phyloP scores from a whole-genome alignment of 2,113 vertebrate species.

The Phylloscopus trochilus region DNA sequence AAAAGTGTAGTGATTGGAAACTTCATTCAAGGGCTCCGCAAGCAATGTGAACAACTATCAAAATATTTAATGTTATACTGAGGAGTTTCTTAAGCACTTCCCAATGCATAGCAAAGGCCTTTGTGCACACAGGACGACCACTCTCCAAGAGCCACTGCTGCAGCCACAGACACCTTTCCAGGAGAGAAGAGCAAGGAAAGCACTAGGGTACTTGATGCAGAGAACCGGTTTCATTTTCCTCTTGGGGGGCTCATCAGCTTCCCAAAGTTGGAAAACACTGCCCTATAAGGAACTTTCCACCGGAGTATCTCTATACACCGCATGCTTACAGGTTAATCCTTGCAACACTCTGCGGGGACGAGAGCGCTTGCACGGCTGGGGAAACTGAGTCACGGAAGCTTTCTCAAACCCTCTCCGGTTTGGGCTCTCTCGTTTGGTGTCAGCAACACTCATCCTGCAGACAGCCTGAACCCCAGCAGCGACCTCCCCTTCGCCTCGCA shows the following conservation, averaged over 20 bases:
- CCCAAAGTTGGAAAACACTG: neutral
- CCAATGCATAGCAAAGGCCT: neutral
- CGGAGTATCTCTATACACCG: neutral
- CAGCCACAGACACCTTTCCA: neutral
- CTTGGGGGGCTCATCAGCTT: neutral
- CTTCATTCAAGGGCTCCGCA: neutral
- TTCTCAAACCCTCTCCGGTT: neutral
- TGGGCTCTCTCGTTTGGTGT: neutral
- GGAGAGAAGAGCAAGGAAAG: neutral
- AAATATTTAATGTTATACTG: neutral
- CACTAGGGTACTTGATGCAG: neutral
- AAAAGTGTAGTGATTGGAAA: neutral
- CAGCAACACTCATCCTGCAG: neutral
- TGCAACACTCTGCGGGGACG: neutral
- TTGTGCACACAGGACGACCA: fast-evolving
- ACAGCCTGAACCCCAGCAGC: neutral
- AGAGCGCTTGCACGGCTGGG: neutral
- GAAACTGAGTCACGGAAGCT: neutral
- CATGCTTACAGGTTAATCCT: neutral
- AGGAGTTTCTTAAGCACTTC: neutral
- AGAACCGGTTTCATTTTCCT: neutral
- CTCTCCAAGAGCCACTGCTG: neutral
- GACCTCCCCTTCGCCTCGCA: neutral
- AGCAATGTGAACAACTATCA: neutral
- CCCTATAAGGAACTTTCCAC: neutral